Conservation (phyloP, 2,888 invertebrate species). For the Argynnis bischoffii region DNA sequence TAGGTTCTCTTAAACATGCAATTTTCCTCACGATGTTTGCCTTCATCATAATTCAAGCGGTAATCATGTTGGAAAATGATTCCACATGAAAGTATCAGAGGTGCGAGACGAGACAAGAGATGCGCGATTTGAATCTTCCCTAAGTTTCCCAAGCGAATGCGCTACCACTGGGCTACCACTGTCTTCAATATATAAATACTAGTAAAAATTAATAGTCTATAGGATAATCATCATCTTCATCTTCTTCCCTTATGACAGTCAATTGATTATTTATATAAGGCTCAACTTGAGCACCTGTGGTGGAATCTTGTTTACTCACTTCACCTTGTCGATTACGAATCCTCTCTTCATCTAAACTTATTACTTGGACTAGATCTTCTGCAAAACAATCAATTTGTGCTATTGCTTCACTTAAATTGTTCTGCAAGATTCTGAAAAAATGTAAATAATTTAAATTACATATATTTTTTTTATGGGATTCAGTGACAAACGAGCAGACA, state of each 20-base stretch:
- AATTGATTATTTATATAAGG: slow-evolving; percentile 41
- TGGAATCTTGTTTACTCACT: slow-evolving; percentile 24
- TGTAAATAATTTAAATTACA: too few relatives aligned
- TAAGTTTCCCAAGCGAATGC: too few relatives aligned
- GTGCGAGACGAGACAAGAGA: too few relatives aligned
- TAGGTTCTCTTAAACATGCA: too few relatives aligned
- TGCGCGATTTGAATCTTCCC: too few relatives aligned
- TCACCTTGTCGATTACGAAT: slow-evolving; percentile 53
- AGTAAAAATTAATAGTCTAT: slow-evolving; percentile 45
- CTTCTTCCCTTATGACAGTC: slow-evolving; percentile 59
- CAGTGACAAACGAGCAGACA: too few relatives aligned
- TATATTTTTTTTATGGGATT: too few relatives aligned
- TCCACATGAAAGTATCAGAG: too few relatives aligned
- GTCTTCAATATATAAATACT: background rate
- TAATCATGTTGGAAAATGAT: too few relatives aligned
- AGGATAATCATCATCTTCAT: slow-evolving; percentile 61
- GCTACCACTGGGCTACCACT: background rate
- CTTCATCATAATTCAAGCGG: too few relatives aligned
- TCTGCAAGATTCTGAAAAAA: slow-evolving; percentile 53
- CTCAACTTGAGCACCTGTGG: background rate
- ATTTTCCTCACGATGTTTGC: too few relatives aligned
- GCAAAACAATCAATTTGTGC: slow-evolving; percentile 56
- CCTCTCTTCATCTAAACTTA: slow-evolving; percentile 61
- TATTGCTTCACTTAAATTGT: slow-evolving; percentile 53
- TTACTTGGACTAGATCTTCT: slow-evolving; percentile 57